Base-by-base conservation (phyloP, 2,888 invertebrate species). In the Dryocosmus kuriphilus region DNA sequence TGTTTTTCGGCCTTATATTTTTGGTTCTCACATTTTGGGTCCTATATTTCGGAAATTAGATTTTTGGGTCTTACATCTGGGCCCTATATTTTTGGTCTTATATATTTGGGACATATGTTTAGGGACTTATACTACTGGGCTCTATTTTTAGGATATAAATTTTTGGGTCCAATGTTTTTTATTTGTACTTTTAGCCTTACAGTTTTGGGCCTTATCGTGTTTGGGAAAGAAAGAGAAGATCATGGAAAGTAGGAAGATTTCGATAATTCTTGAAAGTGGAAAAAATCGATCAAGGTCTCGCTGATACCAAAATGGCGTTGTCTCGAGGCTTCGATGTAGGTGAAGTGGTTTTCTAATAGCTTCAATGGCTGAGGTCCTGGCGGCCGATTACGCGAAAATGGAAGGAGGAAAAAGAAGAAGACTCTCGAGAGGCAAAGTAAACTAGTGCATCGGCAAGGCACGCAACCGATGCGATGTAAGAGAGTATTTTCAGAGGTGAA, bases 401-500 rank as follows among this genome's bases (percentile, higher is more conserved):
- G 83, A 82, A 80, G 73, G 61, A 81, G 80, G 76, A 62, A 46
- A 67, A 73, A 62, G 77, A 63, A 77, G 80, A 77, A 82, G 79
- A 81, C 77, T n/a, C 76, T 77, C 80, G 79, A 79, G 80, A 81
- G 81, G 76, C 75, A 80, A 81, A 81, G 82, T 82, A 82, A 82
- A 82, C 83, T 82, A 81, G 83, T 83, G 81, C 81, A 82, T 77
- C 85, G 87, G 81, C 84, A 85, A 85, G 87, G 88, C 89, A 89
- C 88, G 89, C 89, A 88, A 88, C 88, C 86, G 89, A 67, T 46
- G 46, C 4, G 4, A n/a, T n/a, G n/a, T 35, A 82, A 88, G 90
- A 89, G 88, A 88, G 90, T 90, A 90, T 90, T 90, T 90, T 90
- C 89, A 89, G 84, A 85, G 90, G 90, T 90, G 87, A 89, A 90